Evolutionary conservation across 1,140 invertebrate species (phyloP).

Genomic region (Caenorhabditis briggsae): DNA sequence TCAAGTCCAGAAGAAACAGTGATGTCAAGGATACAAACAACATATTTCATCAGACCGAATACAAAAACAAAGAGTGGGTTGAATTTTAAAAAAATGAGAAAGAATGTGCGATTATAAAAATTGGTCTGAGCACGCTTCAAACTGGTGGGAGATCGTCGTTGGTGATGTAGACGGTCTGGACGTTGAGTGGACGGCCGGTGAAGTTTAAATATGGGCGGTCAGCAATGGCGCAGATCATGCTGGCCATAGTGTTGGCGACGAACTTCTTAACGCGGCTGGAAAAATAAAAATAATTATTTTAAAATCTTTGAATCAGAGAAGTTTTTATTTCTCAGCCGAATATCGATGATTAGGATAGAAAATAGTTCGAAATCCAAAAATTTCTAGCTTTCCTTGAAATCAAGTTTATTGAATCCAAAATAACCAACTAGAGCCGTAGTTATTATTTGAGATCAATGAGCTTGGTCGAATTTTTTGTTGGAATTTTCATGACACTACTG

Average conservation of each 20-base stretch:
- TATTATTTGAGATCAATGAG: no score
- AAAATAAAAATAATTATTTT: background rate
- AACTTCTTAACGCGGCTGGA: slow-evolving; percentile 22
- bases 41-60: background rate
- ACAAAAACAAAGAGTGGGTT: background rate
- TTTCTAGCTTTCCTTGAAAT: no score
- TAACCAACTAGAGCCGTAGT: no score
- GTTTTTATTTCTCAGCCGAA: no score
- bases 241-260: background rate
- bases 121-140: background rate
- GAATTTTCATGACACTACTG: no score
- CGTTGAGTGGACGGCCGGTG: background rate
- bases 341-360: no score
- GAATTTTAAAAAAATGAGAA: background rate
- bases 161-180: slow-evolving; percentile 15
- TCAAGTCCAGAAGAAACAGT: background rate
- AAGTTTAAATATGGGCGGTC: background rate
- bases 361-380: no score
- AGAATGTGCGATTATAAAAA: no score
- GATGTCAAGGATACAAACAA: background rate
- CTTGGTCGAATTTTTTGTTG: no score
- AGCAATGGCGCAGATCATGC: background rate
- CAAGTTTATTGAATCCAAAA: no score
- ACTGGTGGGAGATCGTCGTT: background rate
- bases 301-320: no score